A percentile compares a stretch with the other conserved stretches of the same genome.
These are phyloP conservation scores for Andinoacara biseriatus DNA, from an alignment of 2,113 vertebrate genomes.

Conservation along the genomic window DNA sequence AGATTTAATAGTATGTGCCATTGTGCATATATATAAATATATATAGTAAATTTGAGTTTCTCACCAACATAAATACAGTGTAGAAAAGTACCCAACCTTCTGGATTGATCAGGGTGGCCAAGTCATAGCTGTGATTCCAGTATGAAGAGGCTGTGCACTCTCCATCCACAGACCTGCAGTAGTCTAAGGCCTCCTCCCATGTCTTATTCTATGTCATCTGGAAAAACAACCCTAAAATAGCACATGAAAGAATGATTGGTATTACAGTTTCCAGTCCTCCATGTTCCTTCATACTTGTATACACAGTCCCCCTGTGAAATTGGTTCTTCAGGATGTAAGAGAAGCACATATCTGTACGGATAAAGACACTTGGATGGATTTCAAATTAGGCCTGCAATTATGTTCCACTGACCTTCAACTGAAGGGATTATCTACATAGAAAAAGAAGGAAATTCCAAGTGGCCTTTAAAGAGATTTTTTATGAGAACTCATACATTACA, in stretches of 20 bases:
- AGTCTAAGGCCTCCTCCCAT: background rate
- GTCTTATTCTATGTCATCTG: background rate
- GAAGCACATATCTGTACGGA: background rate
- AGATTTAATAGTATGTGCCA: too few relatives aligned
- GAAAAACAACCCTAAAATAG: background rate
- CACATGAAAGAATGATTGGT: background rate
- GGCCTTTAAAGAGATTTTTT: too few relatives aligned
- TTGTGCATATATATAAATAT: too few relatives aligned
- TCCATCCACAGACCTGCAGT: background rate
- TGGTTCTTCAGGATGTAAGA: background rate
- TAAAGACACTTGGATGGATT: background rate
- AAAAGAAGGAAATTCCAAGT: too few relatives aligned
- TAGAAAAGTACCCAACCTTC: background rate
- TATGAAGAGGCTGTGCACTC: background rate
- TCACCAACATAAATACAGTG: background rate
- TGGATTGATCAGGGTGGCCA: background rate
- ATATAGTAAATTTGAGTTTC: too few relatives aligned
- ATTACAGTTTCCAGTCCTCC: background rate
- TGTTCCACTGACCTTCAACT: too few relatives aligned
- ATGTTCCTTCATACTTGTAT: background rate
- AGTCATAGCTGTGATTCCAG: background rate
- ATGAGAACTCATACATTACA: too few relatives aligned
- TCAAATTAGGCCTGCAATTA: too few relatives aligned
- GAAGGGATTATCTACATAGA: too few relatives aligned
- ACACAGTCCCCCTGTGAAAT: background rate